phyloP scores from a whole-genome alignment of 2,888 invertebrate genomes.

The Cryptus armator region DNA sequence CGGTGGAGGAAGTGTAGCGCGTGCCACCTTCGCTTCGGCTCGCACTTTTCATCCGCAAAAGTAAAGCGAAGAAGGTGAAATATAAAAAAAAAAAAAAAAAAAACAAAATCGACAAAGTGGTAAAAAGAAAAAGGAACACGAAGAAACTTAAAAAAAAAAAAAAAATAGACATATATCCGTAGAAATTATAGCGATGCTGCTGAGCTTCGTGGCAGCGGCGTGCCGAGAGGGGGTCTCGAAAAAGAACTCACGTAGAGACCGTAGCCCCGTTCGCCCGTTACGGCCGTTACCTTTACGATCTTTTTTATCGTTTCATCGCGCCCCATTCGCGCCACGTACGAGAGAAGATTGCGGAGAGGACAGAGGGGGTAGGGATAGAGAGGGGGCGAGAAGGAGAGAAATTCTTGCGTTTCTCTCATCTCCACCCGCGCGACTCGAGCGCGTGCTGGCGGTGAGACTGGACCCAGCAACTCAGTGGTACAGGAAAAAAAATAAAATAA shows the following conservation, averaged over 20 bases:
- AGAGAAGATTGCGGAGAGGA: conserved; percentile 36
- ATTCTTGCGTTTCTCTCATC: conserved; percentile 49
- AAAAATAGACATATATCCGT: conserved; percentile 35
- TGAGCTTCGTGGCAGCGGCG: conserved; percentile 34
- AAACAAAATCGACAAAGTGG: conserved; percentile 3
- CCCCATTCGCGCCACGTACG: conserved; percentile 70
- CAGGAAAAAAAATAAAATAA: conserved; percentile 22
- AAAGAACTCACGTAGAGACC: conserved; percentile 68
- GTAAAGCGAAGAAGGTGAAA: conserved; percentile 21
- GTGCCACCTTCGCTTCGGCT: conserved; percentile 16
- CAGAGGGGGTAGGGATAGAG: not conserved
- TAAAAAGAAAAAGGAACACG: not conserved
- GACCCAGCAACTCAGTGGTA: not conserved
- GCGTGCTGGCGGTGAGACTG: conserved; percentile 30
- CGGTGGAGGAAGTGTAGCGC: conserved; percentile 31
- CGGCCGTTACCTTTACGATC: conserved; percentile 71
- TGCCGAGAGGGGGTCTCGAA: conserved; percentile 47
- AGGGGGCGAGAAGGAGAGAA: conserved; percentile 19
- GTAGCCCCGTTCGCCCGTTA: conserved; percentile 58
- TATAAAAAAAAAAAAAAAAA: not conserved
- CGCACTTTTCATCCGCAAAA: conserved; percentile 25
- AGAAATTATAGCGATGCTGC: conserved; percentile 61
- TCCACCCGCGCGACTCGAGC: conserved; percentile 43
- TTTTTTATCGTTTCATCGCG: conserved; percentile 70
- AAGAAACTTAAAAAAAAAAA: conserved; percentile 13